A percentile compares a stretch with the other conserved stretches of the same genome.
Conservation (phyloP, 23 tunicate species). For the Botrylloides violaceus region DNA sequence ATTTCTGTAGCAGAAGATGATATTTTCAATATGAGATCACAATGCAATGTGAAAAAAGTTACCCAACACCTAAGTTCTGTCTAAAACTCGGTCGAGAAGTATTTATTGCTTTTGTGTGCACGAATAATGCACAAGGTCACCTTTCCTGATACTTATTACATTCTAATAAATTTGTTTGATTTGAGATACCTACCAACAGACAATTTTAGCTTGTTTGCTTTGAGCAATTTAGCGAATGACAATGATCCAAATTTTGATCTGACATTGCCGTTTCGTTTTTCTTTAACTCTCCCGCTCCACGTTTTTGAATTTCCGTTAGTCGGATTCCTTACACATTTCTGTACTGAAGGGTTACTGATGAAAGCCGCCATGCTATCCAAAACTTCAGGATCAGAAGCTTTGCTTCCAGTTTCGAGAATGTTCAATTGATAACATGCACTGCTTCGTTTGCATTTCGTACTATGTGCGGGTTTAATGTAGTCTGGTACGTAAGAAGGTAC, state of each 20-base stretch:
- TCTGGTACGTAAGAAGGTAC: conserved; percentile 20
- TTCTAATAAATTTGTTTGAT: too few relatives aligned
- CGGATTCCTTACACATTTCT: conserved; percentile 20
- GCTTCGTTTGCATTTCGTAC: background rate
- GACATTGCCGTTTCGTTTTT: background rate
- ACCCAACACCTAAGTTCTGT: too few relatives aligned
- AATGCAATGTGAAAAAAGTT: too few relatives aligned
- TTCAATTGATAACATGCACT: conserved; percentile 10
- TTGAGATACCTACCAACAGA: conserved; percentile 23
- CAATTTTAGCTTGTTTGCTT: conserved; percentile 10
- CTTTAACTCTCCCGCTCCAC: conserved; percentile 21
- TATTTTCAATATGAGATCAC: too few relatives aligned
- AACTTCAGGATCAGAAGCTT: background rate
- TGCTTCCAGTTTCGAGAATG: background rate
- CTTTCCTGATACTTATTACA: too few relatives aligned
- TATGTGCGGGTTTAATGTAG: conserved; percentile 5
- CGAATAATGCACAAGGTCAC: too few relatives aligned
- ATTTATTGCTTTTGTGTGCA: too few relatives aligned
- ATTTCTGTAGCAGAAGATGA: too few relatives aligned
- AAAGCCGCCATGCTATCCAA: conserved; percentile 24
- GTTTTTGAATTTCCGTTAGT: background rate
- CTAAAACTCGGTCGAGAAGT: too few relatives aligned
- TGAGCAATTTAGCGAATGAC: conserved; percentile 9
- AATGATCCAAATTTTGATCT: conserved; percentile 17
- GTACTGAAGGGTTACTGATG: conserved; percentile 51